Evolutionary conservation across 2,797 vertebrate species (phyloP), one percentile per base, ranked within the genome.

Genomic region (Pterois miles): DNA sequence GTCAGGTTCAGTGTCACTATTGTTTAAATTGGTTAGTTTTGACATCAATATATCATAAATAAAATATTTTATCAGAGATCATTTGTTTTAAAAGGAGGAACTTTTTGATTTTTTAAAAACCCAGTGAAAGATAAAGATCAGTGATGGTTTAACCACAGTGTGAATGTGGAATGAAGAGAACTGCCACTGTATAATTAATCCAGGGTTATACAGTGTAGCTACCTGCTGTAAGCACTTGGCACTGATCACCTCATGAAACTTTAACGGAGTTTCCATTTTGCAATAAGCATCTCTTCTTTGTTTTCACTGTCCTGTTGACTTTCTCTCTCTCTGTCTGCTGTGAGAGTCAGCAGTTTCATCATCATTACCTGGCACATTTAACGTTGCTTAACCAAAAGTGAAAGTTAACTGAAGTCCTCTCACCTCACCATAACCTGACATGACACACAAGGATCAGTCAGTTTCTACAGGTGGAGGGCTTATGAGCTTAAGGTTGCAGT

Each of bases 331-430:
- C 8, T 50, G 20, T 8, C 52, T 38, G 16, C 56, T 2, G 4
- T 69, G 20, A 71, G 58, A 75, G 40, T 77, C 65, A 75, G 62
- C 46, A 48, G 90, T 91, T 90, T 91, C 86, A 59, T 91, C 87
- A 87, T 80, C 88, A 29, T 60, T 43, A 29, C 18, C 40, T 40
- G 34, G 5, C 25, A 54, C 2, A 9, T 52, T 36, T 34, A 60
- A 53, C 4, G 6, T 5, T 22, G 22, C 46, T 60, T 18, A 77
- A 82, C 48, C 77, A 82, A 86, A 91, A 91, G 85, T 85, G 89
- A 93, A 93, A 91, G 85, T 80, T 23, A 50, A 12, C 12, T 34
- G n/a, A 58, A 52, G 11, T 16, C n/a, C 13, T 5, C 2, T n/a
- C 2, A 34, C 18, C 14, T 67, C 48, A 27, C 9, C 10, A 7